Base-by-base conservation (phyloP, 2,888 invertebrate genomes). In the Slavum lentiscoides region DNA sequence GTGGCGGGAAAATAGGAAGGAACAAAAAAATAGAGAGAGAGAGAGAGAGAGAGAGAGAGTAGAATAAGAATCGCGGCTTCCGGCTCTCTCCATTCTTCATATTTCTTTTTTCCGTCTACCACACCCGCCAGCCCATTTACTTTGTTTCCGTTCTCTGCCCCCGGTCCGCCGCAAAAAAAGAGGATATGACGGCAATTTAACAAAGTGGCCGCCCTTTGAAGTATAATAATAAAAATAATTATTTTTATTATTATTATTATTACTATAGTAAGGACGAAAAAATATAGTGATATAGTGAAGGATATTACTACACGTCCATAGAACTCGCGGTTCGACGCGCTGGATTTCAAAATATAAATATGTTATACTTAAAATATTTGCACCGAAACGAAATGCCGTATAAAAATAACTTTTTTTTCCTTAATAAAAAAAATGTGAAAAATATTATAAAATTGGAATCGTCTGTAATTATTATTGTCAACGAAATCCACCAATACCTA, bases 21-120 rank as follows among this genome's bases (percentile, higher is more conserved):
- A 70, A 69, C 30, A 30, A 30, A 43, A 43, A 43, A 43, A 43
- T 39, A 39, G 39, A 39, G 7, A 43, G 7, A 9, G 6, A 43
- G 1, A 68, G 39, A 64, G 23, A 80, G 64, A 72, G 7, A 9
- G 9, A 43, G 1, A 68, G 39, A 64, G 43, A 80, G 70, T 4
- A 72, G 58, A 80, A 80, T 80, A 72, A 80, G 70, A 80, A 80
- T 66, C 72, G 72, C 58, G 43, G 69, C 69, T 82, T 83, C 76
- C 80, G 69, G 67, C 53, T 77, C 74, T 66, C 67, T 74, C 64
- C 70, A 64, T 75, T 82, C 73, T 70, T 66, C 55, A 15, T 82
- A 76, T 80, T 62, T 77, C 73, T 74, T 70, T 61, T 70, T 74
- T 74, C 58, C 58, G n/a, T n/a, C 30, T 0, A 53, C 17, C 23